Evolutionary conservation across 2,113 vertebrate genomes (phyloP).

Genomic region (Scortum barcoo): DNA sequence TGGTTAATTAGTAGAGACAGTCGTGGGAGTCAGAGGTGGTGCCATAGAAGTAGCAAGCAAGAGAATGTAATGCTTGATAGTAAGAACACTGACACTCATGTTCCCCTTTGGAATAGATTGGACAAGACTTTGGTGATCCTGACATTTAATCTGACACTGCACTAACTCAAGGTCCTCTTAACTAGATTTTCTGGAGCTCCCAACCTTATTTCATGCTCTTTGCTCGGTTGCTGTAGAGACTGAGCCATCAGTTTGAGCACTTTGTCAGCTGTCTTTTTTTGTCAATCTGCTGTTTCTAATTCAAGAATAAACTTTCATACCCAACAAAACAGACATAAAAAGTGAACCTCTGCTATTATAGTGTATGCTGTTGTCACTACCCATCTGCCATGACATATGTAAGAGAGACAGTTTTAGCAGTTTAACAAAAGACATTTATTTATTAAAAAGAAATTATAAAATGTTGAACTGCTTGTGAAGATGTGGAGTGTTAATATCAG

Average conservation of each 20-base stretch:
- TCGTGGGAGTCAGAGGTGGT: background rate
- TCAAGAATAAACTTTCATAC: background rate
- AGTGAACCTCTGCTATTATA: background rate
- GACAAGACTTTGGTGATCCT: too few relatives aligned
- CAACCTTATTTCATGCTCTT: background rate
- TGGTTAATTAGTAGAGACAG: slow-evolving; percentile 40
- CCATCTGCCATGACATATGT: too few relatives aligned
- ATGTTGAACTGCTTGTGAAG: too few relatives aligned
- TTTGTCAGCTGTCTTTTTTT: background rate
- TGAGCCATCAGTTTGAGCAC: too few relatives aligned
- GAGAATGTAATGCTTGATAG: too few relatives aligned
- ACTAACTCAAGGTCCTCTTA: background rate
- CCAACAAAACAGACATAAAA: background rate
- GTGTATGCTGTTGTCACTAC: background rate
- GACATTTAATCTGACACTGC: too few relatives aligned
- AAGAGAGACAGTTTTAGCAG: too few relatives aligned
- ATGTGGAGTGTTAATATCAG: too few relatives aligned
- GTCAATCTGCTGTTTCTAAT: background rate
- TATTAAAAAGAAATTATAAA: too few relatives aligned
- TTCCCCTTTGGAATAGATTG: too few relatives aligned
- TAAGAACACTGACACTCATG: too few relatives aligned
- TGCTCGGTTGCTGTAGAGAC: background rate
- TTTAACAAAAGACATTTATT: too few relatives aligned
- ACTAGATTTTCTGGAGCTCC: background rate
- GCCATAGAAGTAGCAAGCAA: background rate